Percentiles rank a stretch among this genome's conserved stretches.
phyloP scores from a whole-genome alignment of 1,140 invertebrate genomes.

The Drosophila teissieri region DNA sequence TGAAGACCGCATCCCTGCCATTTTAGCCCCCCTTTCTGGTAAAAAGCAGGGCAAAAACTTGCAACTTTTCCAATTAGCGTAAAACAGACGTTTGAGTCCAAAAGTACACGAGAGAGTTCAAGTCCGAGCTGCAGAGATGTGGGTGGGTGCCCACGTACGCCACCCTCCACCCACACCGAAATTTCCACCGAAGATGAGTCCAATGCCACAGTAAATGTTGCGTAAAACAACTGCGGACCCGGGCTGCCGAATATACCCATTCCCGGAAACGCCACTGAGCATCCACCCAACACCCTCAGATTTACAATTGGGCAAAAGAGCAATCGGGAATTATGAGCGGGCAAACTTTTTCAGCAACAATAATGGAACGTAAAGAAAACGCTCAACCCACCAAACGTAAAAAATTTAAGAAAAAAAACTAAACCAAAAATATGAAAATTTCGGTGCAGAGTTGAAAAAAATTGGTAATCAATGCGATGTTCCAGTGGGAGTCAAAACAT shows the following conservation, averaged over 20 bases:
- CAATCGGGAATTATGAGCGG: slow-evolving; percentile 79
- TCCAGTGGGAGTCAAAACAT: slow-evolving; percentile 3
- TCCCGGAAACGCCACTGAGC: not conserved
- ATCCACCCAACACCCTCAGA: slow-evolving; percentile 9
- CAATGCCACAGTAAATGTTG: slow-evolving; percentile 73
- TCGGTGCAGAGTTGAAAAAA: slow-evolving; percentile 30
- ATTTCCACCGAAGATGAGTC: slow-evolving; percentile 15
- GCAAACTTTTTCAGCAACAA: slow-evolving; percentile 69
- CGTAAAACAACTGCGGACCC: slow-evolving; percentile 74
- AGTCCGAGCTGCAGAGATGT: slow-evolving; percentile 35
- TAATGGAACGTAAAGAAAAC: slow-evolving; percentile 52
- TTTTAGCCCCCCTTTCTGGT: not conserved
- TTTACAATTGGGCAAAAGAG: slow-evolving; percentile 79
- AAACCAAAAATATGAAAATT: slow-evolving; percentile 35
- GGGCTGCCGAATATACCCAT: slow-evolving; percentile 31
- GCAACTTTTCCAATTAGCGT: slow-evolving; percentile 82
- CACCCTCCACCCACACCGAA: not conserved
- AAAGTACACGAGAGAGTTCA: slow-evolving; percentile 51
- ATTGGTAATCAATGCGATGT: not conserved
- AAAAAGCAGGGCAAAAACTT: slow-evolving; percentile 61
- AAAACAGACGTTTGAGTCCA: slow-evolving; percentile 68
- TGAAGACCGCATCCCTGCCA: not conserved
- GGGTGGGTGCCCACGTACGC: slow-evolving; percentile 33
- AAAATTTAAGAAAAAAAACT: slow-evolving; percentile 11
- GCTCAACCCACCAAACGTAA: slow-evolving; percentile 32